A percentile compares a stretch with the other conserved stretches of the same genome.
Evolutionary conservation across 2,888 invertebrate genomes (phyloP).

Genomic region (Eledona agricola): DNA sequence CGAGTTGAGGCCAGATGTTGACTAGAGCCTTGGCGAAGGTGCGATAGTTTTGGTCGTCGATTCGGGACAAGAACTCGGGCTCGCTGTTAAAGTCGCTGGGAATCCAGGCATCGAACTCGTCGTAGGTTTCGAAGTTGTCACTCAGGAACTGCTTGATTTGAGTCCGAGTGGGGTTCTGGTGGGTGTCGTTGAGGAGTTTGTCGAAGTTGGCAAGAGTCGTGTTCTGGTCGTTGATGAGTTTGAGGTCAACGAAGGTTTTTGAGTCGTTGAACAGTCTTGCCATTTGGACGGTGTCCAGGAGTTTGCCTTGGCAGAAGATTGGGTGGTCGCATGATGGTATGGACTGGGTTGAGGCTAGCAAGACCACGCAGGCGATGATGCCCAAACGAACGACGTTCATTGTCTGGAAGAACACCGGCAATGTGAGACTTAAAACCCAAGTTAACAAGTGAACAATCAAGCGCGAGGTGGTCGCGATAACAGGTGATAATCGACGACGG

Average conservation of each 20-base stretch:
- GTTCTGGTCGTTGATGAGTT: constrained; percentile 68
- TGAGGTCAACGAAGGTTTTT: constrained; percentile 84
- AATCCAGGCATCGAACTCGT: constrained; percentile 69
- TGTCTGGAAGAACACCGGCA: too few species aligned
- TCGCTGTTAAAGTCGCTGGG: constrained; percentile 68
- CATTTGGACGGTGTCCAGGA: constrained; percentile 78
- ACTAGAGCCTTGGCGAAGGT: constrained; percentile 72
- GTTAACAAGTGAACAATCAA: too few species aligned
- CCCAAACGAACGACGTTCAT: too few species aligned
- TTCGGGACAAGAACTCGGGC: constrained; percentile 69
- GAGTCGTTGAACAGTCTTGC: constrained; percentile 76
- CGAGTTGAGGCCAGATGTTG: constrained; percentile 70
- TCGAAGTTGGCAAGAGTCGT: constrained; percentile 68
- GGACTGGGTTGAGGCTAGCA: too few species aligned
- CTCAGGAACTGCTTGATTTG: constrained; percentile 67
- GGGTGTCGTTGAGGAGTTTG: constrained; percentile 64
- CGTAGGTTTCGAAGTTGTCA: constrained; percentile 67
- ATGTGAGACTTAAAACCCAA: too few species aligned
- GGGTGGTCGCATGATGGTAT: constrained; percentile 65
- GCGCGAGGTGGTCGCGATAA: too few species aligned
- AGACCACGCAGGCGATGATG: too few species aligned
- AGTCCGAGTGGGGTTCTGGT: constrained; percentile 62
- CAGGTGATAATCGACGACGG: too few species aligned
- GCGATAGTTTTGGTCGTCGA: constrained; percentile 69
- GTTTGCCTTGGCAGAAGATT: constrained; percentile 78